These are phyloP conservation scores for Drosophila serrata DNA, from an alignment of 1,140 invertebrate genomes.

Conservation along the genomic window DNA sequence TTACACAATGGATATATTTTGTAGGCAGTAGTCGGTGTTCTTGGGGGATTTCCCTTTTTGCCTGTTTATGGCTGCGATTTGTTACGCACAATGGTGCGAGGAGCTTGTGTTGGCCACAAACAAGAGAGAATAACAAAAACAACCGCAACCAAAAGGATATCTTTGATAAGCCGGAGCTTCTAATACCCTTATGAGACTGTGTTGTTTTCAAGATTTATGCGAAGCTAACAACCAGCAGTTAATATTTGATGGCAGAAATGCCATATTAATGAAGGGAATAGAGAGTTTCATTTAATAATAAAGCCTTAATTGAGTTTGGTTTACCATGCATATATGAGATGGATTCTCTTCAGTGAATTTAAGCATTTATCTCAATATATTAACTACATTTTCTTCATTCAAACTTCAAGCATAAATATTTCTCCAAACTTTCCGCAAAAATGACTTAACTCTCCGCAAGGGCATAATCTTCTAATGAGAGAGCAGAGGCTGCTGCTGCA, in stretches of 20 bases:
- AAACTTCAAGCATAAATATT: not conserved
- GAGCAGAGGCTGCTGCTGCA: constrained; percentile 3
- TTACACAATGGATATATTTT: constrained; percentile 16
- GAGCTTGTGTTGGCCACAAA: constrained; percentile 71
- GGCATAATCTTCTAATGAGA: constrained; percentile 31
- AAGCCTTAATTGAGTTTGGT: not conserved
- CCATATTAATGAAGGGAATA: not conserved
- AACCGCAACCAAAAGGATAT: constrained; percentile 2
- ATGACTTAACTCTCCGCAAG: constrained; percentile 9
- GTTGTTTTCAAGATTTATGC: constrained; percentile 13
- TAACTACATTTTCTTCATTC: not conserved
- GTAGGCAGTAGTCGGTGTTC: constrained; percentile 50
- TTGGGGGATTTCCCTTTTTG: constrained; percentile 55
- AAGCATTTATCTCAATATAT: no score
- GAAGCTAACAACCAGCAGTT: constrained; percentile 3
- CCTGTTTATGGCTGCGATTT: constrained; percentile 80
- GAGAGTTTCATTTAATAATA: not conserved
- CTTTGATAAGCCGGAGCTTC: constrained; percentile 12
- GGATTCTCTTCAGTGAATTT: not conserved
- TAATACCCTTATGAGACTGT: constrained; percentile 17
- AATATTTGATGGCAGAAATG: constrained; percentile 13
- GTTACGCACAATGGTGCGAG: constrained; percentile 80
- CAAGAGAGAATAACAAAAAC: constrained; percentile 28
- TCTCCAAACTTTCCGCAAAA: not conserved
- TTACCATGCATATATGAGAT: not conserved